Conservation (phyloP, 2,797 vertebrate genomes). For the Gadopsis bispinosus region DNA sequence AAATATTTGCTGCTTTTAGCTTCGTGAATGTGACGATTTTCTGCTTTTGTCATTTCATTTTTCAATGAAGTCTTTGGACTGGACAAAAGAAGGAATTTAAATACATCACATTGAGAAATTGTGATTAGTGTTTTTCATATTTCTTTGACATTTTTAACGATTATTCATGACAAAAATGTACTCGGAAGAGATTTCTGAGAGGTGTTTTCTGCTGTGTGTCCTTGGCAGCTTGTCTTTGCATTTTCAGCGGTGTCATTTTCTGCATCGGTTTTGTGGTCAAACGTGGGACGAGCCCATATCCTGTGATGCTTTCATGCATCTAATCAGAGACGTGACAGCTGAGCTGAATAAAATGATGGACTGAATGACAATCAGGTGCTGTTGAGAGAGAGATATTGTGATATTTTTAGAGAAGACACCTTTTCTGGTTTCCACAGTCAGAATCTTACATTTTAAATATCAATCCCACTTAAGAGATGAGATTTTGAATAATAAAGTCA, state of each 20-base stretch:
- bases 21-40: no score
- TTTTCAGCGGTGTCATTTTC: not conserved
- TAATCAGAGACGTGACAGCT: not conserved
- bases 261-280: conserved; percentile 6
- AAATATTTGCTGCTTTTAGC: no score
- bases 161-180: not conserved
- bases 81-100: no score
- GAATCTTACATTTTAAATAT: not conserved
- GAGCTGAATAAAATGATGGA: not conserved
- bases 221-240: conserved; percentile 2
- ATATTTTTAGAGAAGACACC: not conserved
- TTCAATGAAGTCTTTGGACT: no score
- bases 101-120: no score
- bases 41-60: no score
- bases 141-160: no score
- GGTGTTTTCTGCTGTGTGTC: conserved; percentile 17
- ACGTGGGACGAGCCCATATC: not conserved
- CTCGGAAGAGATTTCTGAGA: not conserved
- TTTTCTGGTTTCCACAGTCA: not conserved
- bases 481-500: not conserved
- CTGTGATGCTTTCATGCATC: not conserved
- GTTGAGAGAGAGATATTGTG: not conserved
- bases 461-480: not conserved
- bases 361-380: conserved; percentile 35
- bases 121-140: no score